Base-by-base conservation (phyloP, 2,888 invertebrate genomes). In the Aromia moschata region DNA sequence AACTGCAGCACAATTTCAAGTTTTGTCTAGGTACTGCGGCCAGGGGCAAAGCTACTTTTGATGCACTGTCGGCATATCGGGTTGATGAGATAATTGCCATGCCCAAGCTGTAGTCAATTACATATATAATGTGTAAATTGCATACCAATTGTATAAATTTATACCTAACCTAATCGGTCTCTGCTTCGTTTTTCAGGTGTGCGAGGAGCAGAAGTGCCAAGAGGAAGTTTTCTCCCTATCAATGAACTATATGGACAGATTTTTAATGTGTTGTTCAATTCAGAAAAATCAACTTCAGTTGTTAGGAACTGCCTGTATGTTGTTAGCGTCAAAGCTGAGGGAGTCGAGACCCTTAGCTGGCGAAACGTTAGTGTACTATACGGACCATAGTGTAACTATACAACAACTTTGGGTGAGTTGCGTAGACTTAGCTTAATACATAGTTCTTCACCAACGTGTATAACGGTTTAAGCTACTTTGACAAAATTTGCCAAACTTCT, bases 161-260 rank as follows among this genome's bases (percentile, higher is more conserved):
- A 25, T 25, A 7, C 25, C 9, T 33, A n/a, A 7, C 33, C n/a
- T 46, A 37, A n/a, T n/a, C n/a, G n/a, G n/a, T n/a, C n/a, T n/a
- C n/a, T n/a, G n/a, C 38, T 56, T 56, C 45, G 18, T 60, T 14
- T 46, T 82, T 43, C 85, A 96, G 96, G 94, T 98, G 70, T 96
- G 96, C 83, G 94, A 94, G 78, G 96, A 95, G 78, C 92, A 94
- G 79, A 88, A 89, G 74, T 93, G 95, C 78, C 95, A 96, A 82
- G 93, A 94, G 78, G 94, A 95, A 79, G 96, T 98, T 67, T 96
- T 96, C 79, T 90, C 93, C 41, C 84, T 98, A 77, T 93, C 98
- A 54, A 90, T 96, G 81, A 93, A 93, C 79, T 94, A 93, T 83
- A 84, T 98, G 86, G 97, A 98, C 84, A 88, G 97, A 78, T 96